These are phyloP conservation scores for Cephalopterus ornatus DNA, from an alignment of 2,113 vertebrate species.

Conservation along the genomic window DNA sequence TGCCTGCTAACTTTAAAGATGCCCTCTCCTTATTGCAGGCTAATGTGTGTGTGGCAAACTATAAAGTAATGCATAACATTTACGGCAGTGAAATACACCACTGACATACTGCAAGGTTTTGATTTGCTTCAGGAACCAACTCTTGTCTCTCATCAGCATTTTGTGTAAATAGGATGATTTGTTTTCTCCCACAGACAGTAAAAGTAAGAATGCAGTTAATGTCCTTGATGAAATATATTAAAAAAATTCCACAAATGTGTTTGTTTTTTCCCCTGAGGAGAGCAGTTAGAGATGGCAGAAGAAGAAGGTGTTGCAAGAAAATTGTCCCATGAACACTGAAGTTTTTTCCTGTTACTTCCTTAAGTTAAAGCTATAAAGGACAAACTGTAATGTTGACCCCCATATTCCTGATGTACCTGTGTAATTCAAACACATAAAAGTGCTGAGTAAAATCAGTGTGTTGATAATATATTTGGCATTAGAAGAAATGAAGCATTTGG, in stretches of 20 bases:
- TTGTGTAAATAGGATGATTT: conserved; percentile 23
- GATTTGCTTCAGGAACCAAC: neutral
- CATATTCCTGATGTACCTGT: neutral
- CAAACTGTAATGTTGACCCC: neutral
- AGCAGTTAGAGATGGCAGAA: neutral
- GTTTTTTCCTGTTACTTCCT: neutral
- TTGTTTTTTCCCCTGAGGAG: neutral
- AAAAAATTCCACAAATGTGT: neutral
- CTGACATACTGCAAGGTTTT: neutral
- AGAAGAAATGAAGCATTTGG: neutral
- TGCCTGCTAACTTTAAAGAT: neutral
- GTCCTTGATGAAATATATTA: neutral
- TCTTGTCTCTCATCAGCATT: neutral
- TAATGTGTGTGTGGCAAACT: neutral
- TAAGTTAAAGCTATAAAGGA: neutral
- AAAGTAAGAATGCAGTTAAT: conserved; percentile 13
- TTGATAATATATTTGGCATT: neutral
- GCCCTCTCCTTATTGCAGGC: neutral
- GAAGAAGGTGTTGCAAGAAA: neutral
- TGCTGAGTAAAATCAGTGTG: neutral
- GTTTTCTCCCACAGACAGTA: neutral
- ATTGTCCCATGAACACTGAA: neutral
- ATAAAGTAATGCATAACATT: neutral
- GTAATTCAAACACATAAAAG: neutral
- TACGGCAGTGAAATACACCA: neutral